Evolutionary conservation across 2,888 invertebrate species (phyloP), one percentile per base, ranked within the genome.

Genomic region (Ichneumoninae sp.): DNA sequence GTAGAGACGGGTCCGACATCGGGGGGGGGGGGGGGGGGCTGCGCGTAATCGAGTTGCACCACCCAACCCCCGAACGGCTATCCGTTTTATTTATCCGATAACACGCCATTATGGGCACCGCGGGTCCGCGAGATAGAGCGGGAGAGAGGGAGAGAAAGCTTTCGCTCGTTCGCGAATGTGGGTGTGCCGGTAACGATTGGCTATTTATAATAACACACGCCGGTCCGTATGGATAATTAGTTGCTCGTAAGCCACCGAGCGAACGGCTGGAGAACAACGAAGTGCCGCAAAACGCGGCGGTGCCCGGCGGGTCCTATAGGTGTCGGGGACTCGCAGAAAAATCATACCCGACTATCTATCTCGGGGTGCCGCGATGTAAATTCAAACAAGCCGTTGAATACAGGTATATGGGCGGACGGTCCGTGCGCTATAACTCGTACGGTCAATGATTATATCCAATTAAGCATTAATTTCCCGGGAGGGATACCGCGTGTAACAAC

Each of bases 71-170:
- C 57, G 70, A 68, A 84, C 89, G 90, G 91, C 91, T 92, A 92
- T 93, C 92, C 90, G 91, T 93, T 93, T 93, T 93, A 93, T 93
- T 93, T 93, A 93, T 93, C 93, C 93, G 93, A 93, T 93, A 93
- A 93, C 92, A 92, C 92, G 93, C 92, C 92, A 92, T 93, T 93
- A 93, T 91, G 92, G 91, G 91, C 91, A 92, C 90, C 90, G 84
- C 85, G 84, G 79, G 79, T 65, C 77, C 81, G 79, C 83, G 82
- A 82, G 76, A 83, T 57, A 76, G 76, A 76, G 62, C 33, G 75
- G 52, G 60, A 75, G 40, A 81, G 54, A 66, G 44, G 44, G 47
- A 66, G 66, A 66, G 36, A 66, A 19, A 40, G 44, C 54, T 57
- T 69, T 76, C 69, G 75, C 52, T 75, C 65, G 74, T 30, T 84